Conservation (phyloP, 1,140 invertebrate species). For the Melipona quadrifasciata region DNA sequence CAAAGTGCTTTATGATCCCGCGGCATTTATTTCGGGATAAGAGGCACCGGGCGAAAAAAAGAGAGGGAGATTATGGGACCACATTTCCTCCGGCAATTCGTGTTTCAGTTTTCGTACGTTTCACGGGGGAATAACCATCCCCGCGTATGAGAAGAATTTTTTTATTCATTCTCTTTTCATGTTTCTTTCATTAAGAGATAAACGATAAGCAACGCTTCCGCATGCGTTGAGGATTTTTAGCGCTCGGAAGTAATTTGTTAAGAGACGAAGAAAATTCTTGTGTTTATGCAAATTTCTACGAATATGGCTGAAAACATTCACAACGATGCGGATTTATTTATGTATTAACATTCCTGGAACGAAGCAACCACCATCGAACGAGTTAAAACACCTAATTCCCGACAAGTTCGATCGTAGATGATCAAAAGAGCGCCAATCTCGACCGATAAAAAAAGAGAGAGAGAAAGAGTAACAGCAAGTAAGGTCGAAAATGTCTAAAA, state of each 20-base stretch:
- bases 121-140: neutral
- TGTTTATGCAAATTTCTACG: too few relatives aligned
- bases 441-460: neutral
- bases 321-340: too few relatives aligned
- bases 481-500: neutral
- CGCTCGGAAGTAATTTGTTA: too few relatives aligned
- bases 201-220: too few relatives aligned
- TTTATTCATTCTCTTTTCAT: neutral
- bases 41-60: neutral
- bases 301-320: too few relatives aligned
- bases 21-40: neutral
- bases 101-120: neutral
- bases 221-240: too few relatives aligned
- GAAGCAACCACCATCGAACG: neutral
- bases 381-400: neutral
- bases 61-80: neutral
- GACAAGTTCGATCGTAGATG: neutral
- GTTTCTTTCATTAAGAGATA: neutral
- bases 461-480: neutral
- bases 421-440: too few relatives aligned
- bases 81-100: constrained; percentile 1
- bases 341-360: too few relatives aligned
- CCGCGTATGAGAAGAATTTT: neutral
- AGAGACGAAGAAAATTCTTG: too few relatives aligned
- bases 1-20: neutral